Base-by-base conservation (phyloP, 2,888 invertebrate species). In the Coelinius sp. region DNA sequence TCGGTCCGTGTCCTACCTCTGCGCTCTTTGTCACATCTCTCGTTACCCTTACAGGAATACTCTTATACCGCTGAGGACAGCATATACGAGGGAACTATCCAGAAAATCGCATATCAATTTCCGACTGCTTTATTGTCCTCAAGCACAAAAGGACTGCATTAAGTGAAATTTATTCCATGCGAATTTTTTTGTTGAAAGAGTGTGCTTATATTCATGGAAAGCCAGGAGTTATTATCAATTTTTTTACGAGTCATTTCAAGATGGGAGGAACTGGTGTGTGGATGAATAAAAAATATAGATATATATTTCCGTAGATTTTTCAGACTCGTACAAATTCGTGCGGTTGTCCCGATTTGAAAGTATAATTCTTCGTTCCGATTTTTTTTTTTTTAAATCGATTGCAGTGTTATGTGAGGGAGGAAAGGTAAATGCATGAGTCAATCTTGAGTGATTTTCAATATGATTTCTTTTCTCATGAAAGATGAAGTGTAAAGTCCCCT, bases 201-300 rank as follows among this genome's bases (percentile, higher is more conserved):
- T 44, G n/a, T 52, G 62, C 68, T 62, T 68, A 70, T 69, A 71
- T 59, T 76, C 73, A 76, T 52, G 66, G 31, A 64, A 65, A 76
- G 72, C 63, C 66, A 41, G 71, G 68, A 44, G 73, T 79, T 74
- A 84, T 84, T 83, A 84, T 82, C 83, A 82, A 84, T 84, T 82
- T 79, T 82, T 79, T 74, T 41, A 83, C 84, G 84, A 81, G 75
- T 80, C 82, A 83, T 84, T 84, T 83, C 79, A 82, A 77, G 76
- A 67, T 69, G 73, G 76, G 76, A 63, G 63, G 71, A 56, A 49
- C 31, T 59, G 53, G 53, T 25, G 31, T n/a, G 14, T 10, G 53
- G 27, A 8, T 14, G 35, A 22, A 22, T 17, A 59, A 31, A 80
- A 75, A 82, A 83, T 82, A 81, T 62, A 38, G 22, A 76, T 77